Conservation (phyloP, 2,888 invertebrate species). For the Lasioglossum figueresi region DNA sequence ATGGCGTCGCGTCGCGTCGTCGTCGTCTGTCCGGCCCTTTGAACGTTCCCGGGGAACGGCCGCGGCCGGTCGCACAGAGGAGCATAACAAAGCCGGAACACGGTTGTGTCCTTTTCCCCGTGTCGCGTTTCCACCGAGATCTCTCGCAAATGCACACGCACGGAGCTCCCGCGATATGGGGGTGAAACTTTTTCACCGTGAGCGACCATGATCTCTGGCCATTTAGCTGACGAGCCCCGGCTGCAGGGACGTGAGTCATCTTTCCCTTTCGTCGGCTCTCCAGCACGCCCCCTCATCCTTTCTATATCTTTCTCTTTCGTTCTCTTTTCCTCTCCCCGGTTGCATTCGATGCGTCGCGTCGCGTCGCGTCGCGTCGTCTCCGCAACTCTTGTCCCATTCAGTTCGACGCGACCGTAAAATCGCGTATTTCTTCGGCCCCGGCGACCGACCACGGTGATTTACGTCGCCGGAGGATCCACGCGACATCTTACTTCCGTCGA, state of each 20-base stretch:
- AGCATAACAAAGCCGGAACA: slow-evolving; percentile 50
- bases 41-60: slow-evolving; percentile 22
- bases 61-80: slow-evolving; percentile 16
- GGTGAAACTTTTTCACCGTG: slow-evolving; percentile 53
- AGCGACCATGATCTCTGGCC: slow-evolving; percentile 61
- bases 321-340: slow-evolving; percentile 23
- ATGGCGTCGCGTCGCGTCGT: background rate
- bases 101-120: slow-evolving; percentile 33
- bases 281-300: background rate
- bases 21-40: slow-evolving; percentile 37
- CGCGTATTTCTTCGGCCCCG: slow-evolving; percentile 71
- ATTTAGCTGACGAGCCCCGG: slow-evolving; percentile 62
- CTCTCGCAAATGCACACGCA: slow-evolving; percentile 49
- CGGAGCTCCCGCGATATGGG: slow-evolving; percentile 52
- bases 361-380: slow-evolving; percentile 30
- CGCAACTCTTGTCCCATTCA: slow-evolving; percentile 78
- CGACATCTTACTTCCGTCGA: slow-evolving; percentile 67
- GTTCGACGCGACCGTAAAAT: slow-evolving; percentile 76
- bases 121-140: slow-evolving; percentile 30
- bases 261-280: slow-evolving; percentile 41
- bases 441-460: slow-evolving; percentile 69
- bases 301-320: background rate
- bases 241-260: slow-evolving; percentile 60
- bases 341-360: slow-evolving; percentile 55
- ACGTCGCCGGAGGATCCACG: slow-evolving; percentile 54